Evolutionary conservation across 2,888 invertebrate genomes (phyloP).

Genomic region (Synergus japonicus): DNA sequence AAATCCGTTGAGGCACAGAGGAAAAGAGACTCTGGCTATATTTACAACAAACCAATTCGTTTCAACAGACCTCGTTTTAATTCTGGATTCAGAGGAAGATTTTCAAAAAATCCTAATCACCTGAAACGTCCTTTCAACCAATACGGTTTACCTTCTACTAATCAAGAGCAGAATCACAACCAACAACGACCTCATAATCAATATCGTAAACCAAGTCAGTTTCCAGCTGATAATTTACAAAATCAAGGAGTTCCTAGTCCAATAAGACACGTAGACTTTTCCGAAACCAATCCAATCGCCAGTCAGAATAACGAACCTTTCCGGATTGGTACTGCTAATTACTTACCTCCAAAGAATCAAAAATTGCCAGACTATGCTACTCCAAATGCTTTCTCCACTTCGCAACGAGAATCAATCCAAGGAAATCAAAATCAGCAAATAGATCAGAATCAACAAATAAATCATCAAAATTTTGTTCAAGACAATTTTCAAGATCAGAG

Average conservation of each 20-base stretch:
- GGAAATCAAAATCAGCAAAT: constrained; percentile 27
- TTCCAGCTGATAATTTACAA: constrained; percentile 46
- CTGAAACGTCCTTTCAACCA: constrained; percentile 66
- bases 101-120: constrained; percentile 60
- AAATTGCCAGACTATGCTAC: constrained; percentile 63
- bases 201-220: constrained; percentile 52
- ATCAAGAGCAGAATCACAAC: constrained; percentile 47
- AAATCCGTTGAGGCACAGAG: constrained; percentile 61
- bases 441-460: constrained; percentile 23
- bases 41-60: constrained; percentile 61
- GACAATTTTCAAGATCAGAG: constrained; percentile 55
- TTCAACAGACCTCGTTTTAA: constrained; percentile 55
- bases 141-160: constrained; percentile 67
- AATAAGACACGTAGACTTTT: constrained; percentile 63
- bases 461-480: constrained; percentile 57
- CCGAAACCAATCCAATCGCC: constrained; percentile 68
- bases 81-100: constrained; percentile 58
- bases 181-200: constrained; percentile 42
- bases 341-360: constrained; percentile 74
- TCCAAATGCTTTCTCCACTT: constrained; percentile 41
- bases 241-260: constrained; percentile 65
- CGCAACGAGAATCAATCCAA: constrained; percentile 43
- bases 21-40: constrained; percentile 69
- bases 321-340: constrained; percentile 69
- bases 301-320: constrained; percentile 73